Conservation (phyloP, 2,797 vertebrate genomes). For the Gobionotothen gibberifrons region DNA sequence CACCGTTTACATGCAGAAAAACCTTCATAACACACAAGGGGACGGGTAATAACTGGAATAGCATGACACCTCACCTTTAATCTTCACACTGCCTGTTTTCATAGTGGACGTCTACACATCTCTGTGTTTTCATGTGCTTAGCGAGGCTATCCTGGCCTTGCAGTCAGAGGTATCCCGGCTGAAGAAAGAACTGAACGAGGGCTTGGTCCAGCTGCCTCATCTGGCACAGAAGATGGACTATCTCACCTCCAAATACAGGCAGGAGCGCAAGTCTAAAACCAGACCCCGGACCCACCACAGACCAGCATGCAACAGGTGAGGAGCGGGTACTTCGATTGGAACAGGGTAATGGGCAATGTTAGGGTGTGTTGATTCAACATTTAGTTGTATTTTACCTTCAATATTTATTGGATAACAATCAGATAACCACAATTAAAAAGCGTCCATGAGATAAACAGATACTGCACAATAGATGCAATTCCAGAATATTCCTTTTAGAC, state of each 20-base stretch:
- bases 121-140: constrained; percentile 30
- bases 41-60: no score
- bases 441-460: neutral
- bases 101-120: neutral
- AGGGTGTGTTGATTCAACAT: neutral
- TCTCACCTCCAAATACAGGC: constrained; percentile 65
- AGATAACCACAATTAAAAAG: neutral
- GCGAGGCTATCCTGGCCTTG: constrained; percentile 80
- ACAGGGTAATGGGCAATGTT: neutral
- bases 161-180: constrained; percentile 82
- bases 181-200: constrained; percentile 80
- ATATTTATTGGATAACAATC: neutral
- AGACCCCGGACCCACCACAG: constrained; percentile 56
- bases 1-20: no score
- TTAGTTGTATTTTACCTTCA: neutral
- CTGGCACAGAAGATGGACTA: constrained; percentile 77
- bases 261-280: constrained; percentile 59
- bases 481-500: neutral
- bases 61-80: no score
- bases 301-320: constrained; percentile 65
- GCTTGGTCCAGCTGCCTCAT: constrained; percentile 79
- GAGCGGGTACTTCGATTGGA: neutral
- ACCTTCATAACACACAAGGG: no score
- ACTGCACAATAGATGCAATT: neutral
- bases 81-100: neutral